Conservation (phyloP, 2,888 invertebrate species). For the Trichopria drosophilae region DNA sequence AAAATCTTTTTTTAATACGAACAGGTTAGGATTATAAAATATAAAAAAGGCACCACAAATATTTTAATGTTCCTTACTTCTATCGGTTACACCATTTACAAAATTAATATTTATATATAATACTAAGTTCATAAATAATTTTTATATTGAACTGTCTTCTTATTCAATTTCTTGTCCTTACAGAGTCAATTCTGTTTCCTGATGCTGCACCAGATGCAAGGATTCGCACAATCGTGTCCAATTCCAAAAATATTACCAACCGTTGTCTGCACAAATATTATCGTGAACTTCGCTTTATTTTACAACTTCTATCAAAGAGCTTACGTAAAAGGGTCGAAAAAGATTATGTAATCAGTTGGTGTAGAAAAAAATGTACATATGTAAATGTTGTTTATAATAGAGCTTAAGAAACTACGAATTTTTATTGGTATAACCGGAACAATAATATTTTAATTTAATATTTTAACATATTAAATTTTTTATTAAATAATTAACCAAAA, state of each 20-base stretch:
- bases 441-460: not conserved
- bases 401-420: not conserved
- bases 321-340: slow-evolving; percentile 51
- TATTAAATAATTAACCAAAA: too few relatives aligned
- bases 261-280: slow-evolving; percentile 64
- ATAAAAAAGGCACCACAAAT: too few relatives aligned
- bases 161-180: slow-evolving; percentile 41
- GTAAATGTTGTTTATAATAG: not conserved
- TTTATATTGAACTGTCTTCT: not conserved
- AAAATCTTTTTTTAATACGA: too few relatives aligned
- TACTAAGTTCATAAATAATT: slow-evolving; percentile 1
- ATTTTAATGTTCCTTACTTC: too few relatives aligned
- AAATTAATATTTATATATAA: not conserved
- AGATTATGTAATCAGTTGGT: not conserved
- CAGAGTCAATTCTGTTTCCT: slow-evolving; percentile 69
- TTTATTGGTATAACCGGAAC: not conserved
- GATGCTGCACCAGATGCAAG: slow-evolving; percentile 61
- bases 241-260: slow-evolving; percentile 59
- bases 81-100: not conserved
- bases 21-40: too few relatives aligned
- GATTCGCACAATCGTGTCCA: slow-evolving; percentile 62
- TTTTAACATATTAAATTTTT: not conserved
- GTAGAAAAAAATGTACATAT: not conserved
- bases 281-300: slow-evolving; percentile 69
- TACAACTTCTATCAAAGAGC: slow-evolving; percentile 67